Percentiles rank a stretch among this genome's conserved stretches.
Conservation (phyloP, 2,113 vertebrate genomes). For the western clawed frog (Xenopus tropicalis) region UCB_Xtro_10.0 CM004443.2:158020501-158021000, state of each 20-base stretch:
- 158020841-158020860: conserved; percentile 83
- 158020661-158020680: no score
- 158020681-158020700: background rate
- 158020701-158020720: background rate
- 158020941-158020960: no score
- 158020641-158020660: background rate
- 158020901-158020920: no score
- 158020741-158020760: background rate
- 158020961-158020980: no score
- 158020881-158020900: conserved; percentile 57
- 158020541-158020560: background rate
- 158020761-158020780: conserved; percentile 56
- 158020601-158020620: conserved; percentile 40
- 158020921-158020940: no score
- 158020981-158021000: no score
- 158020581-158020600: background rate
- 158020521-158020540: conserved; percentile 43
- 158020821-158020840: conserved; percentile 82
- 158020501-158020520: conserved; percentile 99
- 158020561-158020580: background rate
- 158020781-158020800: conserved; percentile 81
- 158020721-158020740: background rate
- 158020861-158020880: conserved; percentile 88
- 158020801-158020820: conserved; percentile 98
- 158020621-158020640: background rate